Evolutionary conservation across 1,140 invertebrate genomes (phyloP).

Genomic region (Heliconius nattereri): DNA sequence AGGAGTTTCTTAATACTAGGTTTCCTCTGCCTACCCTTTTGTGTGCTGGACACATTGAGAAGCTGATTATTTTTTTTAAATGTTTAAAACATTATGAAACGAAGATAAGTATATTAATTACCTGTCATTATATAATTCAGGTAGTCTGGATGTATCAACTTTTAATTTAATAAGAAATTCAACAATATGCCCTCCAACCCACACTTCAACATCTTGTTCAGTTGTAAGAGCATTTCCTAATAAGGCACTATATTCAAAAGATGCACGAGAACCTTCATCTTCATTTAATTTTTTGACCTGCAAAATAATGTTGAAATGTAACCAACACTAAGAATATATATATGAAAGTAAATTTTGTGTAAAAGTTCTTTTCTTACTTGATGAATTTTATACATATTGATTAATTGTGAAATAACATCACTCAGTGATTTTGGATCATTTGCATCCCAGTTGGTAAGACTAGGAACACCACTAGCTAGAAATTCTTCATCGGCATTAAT

Average conservation of each 20-base stretch:
- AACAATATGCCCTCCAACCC: constrained; percentile 71
- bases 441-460: constrained; percentile 82
- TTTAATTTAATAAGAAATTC: constrained; percentile 78
- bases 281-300: constrained; percentile 75
- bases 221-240: constrained; percentile 72
- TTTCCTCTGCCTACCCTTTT: too few relatives aligned
- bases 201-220: constrained; percentile 76
- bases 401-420: constrained; percentile 81
- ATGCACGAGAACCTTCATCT: constrained; percentile 76
- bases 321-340: neutral
- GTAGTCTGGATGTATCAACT: constrained; percentile 70
- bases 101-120: constrained; percentile 36
- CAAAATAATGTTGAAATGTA: constrained; percentile 1
- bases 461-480: constrained; percentile 79
- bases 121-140: constrained; percentile 75
- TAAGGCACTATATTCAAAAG: constrained; percentile 77
- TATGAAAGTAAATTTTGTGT: neutral
- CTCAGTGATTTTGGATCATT: constrained; percentile 78
- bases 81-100: neutral
- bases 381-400: constrained; percentile 80
- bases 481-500: constrained; percentile 76
- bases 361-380: constrained; percentile 69
- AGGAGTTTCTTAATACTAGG: too few relatives aligned
- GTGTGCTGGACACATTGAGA: too few relatives aligned
- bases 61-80: too few relatives aligned